Percentiles rank a stretch among this genome's conserved stretches.
These are phyloP conservation scores for Parasteatoda tepidariorum DNA, from an alignment of 1,140 invertebrate genomes.

Conservation along the genomic window DNA sequence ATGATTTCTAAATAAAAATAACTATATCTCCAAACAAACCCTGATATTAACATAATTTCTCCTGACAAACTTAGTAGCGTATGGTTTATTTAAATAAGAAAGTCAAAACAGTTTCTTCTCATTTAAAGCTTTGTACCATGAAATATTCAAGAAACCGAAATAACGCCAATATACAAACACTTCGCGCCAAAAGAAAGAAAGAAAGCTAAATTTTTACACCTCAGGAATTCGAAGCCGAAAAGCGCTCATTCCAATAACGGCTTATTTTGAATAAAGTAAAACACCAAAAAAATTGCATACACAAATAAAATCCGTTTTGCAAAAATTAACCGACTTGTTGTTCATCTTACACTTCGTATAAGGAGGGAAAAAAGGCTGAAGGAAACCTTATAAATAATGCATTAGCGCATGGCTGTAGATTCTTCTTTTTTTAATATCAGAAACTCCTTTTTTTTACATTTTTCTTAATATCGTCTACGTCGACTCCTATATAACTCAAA, in stretches of 20 bases:
- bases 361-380: slow-evolving; percentile 28
- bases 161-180: not conserved
- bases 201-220: not conserved
- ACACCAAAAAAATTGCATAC: slow-evolving; percentile 22
- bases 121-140: not conserved
- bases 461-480: slow-evolving; percentile 43
- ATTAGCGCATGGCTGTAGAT: slow-evolving; percentile 21
- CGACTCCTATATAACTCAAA: slow-evolving; percentile 31
- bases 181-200: not conserved
- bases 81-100: not conserved
- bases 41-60: not conserved
- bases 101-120: not conserved
- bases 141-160: not conserved
- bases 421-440: slow-evolving; percentile 10
- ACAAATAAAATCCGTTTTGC: slow-evolving; percentile 48
- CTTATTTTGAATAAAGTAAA: not conserved
- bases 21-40: not conserved
- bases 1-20: no score
- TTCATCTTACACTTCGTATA: slow-evolving; percentile 39
- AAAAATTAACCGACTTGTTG: slow-evolving; percentile 54
- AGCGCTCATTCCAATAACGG: slow-evolving; percentile 25
- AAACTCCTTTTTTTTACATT: slow-evolving; percentile 29
- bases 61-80: not conserved
- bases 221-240: not conserved
- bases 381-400: slow-evolving; percentile 50